Evolutionary conservation across 2,113 vertebrate genomes (phyloP).

Genomic region (Malurus melanocephalus): DNA sequence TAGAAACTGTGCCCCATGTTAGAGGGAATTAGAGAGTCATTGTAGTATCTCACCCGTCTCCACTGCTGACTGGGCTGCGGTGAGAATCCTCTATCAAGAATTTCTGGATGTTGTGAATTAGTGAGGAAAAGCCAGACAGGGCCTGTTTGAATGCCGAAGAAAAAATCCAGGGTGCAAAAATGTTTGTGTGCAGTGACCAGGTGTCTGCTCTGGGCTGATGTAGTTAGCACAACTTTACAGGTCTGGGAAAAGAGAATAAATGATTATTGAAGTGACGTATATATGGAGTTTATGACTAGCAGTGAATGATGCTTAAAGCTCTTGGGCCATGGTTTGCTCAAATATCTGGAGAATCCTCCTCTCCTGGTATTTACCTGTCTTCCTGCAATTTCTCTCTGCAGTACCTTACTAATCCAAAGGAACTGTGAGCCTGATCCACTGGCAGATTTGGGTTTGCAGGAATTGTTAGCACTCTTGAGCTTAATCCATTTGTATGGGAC

Average conservation of each 20-base stretch:
- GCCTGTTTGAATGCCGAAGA: not conserved
- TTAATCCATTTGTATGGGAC: not conserved
- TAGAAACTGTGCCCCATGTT: not conserved
- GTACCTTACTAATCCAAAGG: not conserved
- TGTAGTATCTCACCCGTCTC: not conserved
- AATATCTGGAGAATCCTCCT: not conserved
- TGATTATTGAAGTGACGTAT: not conserved
- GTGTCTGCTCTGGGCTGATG: not conserved
- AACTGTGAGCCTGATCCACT: not conserved
- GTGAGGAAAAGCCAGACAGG: not conserved
- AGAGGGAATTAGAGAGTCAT: not conserved
- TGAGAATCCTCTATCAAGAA: not conserved
- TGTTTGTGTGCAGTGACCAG: not conserved
- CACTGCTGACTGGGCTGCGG: not conserved
- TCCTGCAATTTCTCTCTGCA: not conserved
- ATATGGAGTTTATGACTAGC: not conserved
- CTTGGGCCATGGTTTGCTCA: not conserved
- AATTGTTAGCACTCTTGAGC: not conserved
- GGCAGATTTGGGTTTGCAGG: not conserved
- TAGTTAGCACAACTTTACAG: not conserved
- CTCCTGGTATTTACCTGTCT: not conserved
- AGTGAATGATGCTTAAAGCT: not conserved
- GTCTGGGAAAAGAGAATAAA: not conserved
- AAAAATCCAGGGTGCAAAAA: not conserved
- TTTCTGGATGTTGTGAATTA: not conserved